Conservation (phyloP, 2,888 invertebrate species). For the Hydrotaea diabolus region DNA sequence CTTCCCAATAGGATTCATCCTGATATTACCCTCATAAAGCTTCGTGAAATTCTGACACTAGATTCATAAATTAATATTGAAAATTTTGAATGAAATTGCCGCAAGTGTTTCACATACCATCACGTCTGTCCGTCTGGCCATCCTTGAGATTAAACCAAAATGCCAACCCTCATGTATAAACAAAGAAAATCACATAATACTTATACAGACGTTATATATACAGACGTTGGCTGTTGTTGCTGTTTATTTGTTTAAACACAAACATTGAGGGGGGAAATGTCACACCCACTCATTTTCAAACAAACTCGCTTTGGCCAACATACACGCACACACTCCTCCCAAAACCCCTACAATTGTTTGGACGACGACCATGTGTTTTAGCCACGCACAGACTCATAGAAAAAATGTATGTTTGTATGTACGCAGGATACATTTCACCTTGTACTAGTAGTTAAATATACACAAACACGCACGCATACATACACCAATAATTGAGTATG, state of each 20-base stretch:
- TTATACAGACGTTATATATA: neutral
- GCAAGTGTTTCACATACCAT: no score
- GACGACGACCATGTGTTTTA: neutral
- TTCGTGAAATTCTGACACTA: no score
- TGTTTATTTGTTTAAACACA: neutral
- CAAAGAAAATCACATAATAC: neutral
- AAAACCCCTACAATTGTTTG: neutral
- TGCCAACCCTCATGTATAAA: no score
- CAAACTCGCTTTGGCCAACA: neutral
- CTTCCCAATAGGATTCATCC: no score
- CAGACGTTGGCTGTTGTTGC: neutral
- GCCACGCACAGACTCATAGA: neutral
- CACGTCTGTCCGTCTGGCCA: no score
- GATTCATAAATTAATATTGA: no score
- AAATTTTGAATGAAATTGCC: no score
- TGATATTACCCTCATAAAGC: no score
- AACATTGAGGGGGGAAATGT: neutral
- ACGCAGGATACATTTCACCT: neutral
- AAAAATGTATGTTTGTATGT: no score
- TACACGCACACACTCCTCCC: neutral
- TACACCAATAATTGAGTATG: neutral
- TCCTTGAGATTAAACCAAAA: no score
- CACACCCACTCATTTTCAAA: slow-evolving; percentile 9
- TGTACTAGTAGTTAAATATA: neutral
- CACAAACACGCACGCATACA: neutral